Conservation (phyloP, 2,113 vertebrate species). For the Gobiocypris rarus region DNA sequence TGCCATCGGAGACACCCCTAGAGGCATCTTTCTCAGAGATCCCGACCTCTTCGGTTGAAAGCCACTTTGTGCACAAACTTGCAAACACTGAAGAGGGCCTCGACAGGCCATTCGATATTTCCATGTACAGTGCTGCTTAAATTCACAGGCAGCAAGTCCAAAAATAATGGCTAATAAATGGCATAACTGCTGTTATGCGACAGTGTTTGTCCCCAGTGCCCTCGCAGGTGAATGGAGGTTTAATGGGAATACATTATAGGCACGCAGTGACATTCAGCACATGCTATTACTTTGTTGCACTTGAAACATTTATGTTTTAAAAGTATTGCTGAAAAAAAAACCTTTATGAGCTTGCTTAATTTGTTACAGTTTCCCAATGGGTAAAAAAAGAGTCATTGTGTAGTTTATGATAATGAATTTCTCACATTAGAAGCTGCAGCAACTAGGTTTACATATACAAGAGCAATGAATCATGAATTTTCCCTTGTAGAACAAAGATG, state of each 20-base stretch:
- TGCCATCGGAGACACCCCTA: background rate
- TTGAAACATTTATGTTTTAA: conserved; percentile 39
- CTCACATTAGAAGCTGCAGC: background rate
- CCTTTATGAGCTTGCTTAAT: background rate
- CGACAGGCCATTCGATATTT: conserved; percentile 24
- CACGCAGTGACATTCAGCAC: conserved; percentile 24
- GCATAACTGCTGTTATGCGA: background rate
- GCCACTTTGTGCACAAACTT: conserved; percentile 16
- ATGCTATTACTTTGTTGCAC: conserved; percentile 31
- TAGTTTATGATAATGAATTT: conserved; percentile 19
- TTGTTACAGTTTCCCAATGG: conserved; percentile 22
- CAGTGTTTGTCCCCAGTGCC: background rate
- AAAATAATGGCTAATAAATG: conserved; percentile 25
- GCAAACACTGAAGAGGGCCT: background rate
- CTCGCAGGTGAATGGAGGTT: conserved; percentile 4
- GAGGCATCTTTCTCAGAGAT: background rate
- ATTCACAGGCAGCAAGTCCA: background rate
- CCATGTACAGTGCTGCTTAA: background rate
- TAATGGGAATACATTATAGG: conserved; percentile 15
- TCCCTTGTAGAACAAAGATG: background rate
- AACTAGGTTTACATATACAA: conserved; percentile 3
- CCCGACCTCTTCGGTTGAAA: background rate
- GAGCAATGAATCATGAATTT: background rate
- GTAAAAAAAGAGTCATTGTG: conserved; percentile 27
- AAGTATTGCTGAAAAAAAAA: conserved; percentile 8